phyloP scores from a whole-genome alignment of 2,113 vertebrate genomes.

The Muntiacus reevesi region DNA sequence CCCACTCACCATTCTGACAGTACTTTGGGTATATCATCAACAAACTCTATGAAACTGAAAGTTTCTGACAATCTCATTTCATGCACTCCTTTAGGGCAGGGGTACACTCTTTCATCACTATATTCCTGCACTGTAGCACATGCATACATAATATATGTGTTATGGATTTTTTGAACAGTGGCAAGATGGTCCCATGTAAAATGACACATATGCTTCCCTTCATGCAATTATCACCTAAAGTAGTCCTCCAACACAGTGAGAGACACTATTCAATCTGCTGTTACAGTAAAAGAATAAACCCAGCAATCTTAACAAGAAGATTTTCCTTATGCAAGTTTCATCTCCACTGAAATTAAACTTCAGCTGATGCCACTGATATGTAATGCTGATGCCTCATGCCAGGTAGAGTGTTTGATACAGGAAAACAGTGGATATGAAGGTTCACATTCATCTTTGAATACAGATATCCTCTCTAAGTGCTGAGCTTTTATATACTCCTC shows the following conservation, averaged over 20 bases:
- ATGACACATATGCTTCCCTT: not conserved
- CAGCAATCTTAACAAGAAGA: slow-evolving; percentile 3
- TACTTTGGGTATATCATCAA: not conserved
- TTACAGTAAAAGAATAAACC: not conserved
- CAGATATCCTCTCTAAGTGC: slow-evolving; percentile 14
- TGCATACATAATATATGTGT: not conserved
- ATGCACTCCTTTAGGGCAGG: not conserved
- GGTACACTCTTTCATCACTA: not conserved
- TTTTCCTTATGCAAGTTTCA: not conserved
- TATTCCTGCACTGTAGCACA: not conserved
- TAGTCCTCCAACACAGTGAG: not conserved
- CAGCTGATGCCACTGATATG: not conserved
- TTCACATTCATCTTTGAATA: slow-evolving; percentile 40
- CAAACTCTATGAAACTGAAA: not conserved
- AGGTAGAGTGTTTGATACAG: slow-evolving; percentile 9
- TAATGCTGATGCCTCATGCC: not conserved
- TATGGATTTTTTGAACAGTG: not conserved
- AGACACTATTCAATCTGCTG: not conserved
- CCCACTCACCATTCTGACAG: not conserved
- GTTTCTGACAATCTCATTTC: not conserved
- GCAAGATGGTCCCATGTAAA: not conserved
- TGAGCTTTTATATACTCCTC: slow-evolving; percentile 56
- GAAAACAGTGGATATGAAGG: not conserved
- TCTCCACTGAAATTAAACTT: not conserved
- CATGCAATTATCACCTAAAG: not conserved